Base-by-base conservation (phyloP, 2,888 invertebrate genomes). In the Boloria euphrosyne region DNA sequence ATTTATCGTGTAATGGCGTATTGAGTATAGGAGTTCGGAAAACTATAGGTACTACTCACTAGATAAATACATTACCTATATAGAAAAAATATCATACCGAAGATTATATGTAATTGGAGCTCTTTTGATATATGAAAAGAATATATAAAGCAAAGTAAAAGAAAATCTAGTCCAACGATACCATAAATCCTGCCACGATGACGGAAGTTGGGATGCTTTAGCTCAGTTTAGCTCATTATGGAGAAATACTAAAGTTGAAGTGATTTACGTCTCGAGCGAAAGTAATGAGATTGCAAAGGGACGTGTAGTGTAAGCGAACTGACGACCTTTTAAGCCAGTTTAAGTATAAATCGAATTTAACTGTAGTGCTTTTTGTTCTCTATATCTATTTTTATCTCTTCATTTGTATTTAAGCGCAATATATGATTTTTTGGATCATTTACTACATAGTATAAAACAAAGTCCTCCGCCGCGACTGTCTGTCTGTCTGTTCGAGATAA, bases 201-300 rank as follows among this genome's bases (percentile, higher is more conserved):
- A 67, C 53, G 59, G 54, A 59, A 60, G 13, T 17, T 49, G 18
- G 46, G 54, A 44, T 38, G 44, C 43, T 53, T 59, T 43, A 66
- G n/a, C 54, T 60, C 61, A 50, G 50, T 67, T 63, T 54, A 59
- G 57, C 65, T 59, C 51, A 38, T 65, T 61, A 63, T 63, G 59
- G 54, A 52, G 65, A 68, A 66, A 66, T 68, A 68, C 66, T 65
- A 62, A 70, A 63, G 61, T 61, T 17, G 55, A 66, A 66, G 65
- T 65, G 69, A 69, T 71, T 71, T 71, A 65, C 60, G 66, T 71
- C 60, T 55, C 43, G 60, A 60, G 65, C 31, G 31, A 38, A 68
- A 65, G 65, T 71, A 71, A 69, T 71, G 69, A 71, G 69, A 69
- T 69, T 65, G 65, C 54, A 66, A 62, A 57, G 54, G 46, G 68